Evolutionary conservation across 2,797 vertebrate genomes (phyloP).

Genomic region (Rachycentron canadum): DNA sequence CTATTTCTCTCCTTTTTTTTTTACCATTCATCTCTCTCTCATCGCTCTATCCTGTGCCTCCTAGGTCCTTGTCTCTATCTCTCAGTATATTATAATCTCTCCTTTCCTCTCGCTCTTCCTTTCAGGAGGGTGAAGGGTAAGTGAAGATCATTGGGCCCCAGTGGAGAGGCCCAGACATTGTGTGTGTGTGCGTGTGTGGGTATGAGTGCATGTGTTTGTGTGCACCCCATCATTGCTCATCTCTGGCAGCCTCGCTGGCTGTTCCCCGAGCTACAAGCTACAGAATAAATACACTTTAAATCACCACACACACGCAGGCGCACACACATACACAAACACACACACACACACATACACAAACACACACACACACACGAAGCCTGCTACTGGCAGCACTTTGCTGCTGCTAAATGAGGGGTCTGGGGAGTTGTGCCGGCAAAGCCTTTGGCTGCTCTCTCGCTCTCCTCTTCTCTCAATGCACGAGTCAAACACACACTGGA

Average conservation of each 20-base stretch:
- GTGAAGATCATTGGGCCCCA: conserved; percentile 76
- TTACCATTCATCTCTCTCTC: conserved; percentile 18
- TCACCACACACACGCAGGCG: conserved; percentile 32
- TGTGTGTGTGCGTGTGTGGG: conserved; percentile 13
- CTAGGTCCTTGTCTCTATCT: conserved; percentile 40
- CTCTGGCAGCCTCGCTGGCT: conserved; percentile 71
- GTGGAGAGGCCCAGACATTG: conserved; percentile 58
- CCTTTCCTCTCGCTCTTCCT: conserved; percentile 51
- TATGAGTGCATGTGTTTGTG: conserved; percentile 50
- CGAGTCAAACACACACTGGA: conserved; percentile 47
- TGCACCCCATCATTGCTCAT: conserved; percentile 77
- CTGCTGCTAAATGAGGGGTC: conserved; percentile 80
- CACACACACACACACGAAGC: conserved; percentile 6
- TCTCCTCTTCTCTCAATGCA: conserved; percentile 38
- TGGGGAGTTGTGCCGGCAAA: conserved; percentile 71
- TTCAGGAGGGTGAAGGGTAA: conserved; percentile 81
- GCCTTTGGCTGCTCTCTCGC: conserved; percentile 64
- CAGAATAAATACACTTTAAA: conserved; percentile 82
- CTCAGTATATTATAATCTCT: conserved; percentile 61
- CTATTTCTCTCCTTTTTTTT: conserved; percentile 5
- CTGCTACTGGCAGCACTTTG: conserved; percentile 71
- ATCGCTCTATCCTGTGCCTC: conserved; percentile 13
- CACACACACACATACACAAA: not conserved
- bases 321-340: not conserved
- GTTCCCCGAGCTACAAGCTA: conserved; percentile 73